Evolutionary conservation across 2,888 invertebrate genomes (phyloP), one percentile per base, ranked within the genome.

Genomic region (Platycnemis pennipes): DNA sequence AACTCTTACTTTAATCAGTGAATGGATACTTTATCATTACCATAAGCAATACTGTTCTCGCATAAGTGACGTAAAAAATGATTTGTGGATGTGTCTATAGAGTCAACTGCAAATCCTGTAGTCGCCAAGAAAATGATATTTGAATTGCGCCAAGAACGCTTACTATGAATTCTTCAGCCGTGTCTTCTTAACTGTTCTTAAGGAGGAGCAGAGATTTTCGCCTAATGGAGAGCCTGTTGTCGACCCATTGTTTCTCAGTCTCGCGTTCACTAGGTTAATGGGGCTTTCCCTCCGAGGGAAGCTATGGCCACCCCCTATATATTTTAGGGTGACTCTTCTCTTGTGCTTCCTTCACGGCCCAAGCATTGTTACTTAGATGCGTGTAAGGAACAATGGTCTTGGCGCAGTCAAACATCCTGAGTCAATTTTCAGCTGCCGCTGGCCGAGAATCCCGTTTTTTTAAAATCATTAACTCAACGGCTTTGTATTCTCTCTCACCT

Each of bases 121-220:
- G n/a, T n/a, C n/a, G n/a, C n/a, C n/a, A n/a, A n/a, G n/a, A n/a
- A n/a, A n/a, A n/a, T n/a, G n/a, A n/a, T n/a, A n/a, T n/a, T n/a
- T 19, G 53, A 19, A 13, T 53, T 13, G 2, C 53, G 4, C 13
- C 53, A 5, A 53, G 53, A 53, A 16, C 63, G 63, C 63, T 19
- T 19, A 49, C 19, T 31, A 69, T 8, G 7, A 13, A 7, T 69
- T 31, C 16, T 77, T 37, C 77, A 77, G 5, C 26, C 77, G 77
- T 77, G 77, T 77, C 77, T 37, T 37, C 77, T 77, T 77, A 77
- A 77, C 77, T 77, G 37, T 77, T 63, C 63, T n/a, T 77, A 37
- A 77, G 77, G n/a, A 3, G 77, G 77, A 77, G 77, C 11, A 13
- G 77, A 37, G 77, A 37, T 37, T 26, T 31, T 37, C 77, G 31